Conservation (phyloP, 2,113 vertebrate genomes). For the Mobula hypostoma region DNA sequence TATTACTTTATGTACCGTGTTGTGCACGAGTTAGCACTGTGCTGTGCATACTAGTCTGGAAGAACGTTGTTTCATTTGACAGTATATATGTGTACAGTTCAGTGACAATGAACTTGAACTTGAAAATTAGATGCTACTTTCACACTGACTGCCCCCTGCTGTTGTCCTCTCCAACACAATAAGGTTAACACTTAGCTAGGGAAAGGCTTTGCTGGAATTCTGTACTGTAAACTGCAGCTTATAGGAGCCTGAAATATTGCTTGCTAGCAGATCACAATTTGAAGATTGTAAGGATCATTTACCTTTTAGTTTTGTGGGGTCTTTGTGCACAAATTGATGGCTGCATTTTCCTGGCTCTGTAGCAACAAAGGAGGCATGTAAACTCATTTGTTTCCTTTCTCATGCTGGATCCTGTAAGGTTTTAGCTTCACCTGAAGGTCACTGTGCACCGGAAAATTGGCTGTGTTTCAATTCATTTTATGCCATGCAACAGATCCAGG, state of each 20-base stretch:
- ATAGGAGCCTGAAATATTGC: neutral
- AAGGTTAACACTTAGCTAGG: neutral
- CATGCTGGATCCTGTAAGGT: neutral
- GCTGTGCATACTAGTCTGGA: no score
- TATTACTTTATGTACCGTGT: no score
- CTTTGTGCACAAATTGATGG: neutral
- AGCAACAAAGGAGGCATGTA: neutral
- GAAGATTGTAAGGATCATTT: neutral
- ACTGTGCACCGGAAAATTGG: neutral
- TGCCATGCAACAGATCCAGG: neutral
- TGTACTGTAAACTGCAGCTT: neutral
- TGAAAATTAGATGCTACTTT: no score
- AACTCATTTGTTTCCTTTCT: neutral
- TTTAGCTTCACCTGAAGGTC: neutral
- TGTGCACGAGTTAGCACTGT: no score
- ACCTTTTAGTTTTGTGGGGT: neutral
- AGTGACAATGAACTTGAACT: no score
- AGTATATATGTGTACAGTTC: no score
- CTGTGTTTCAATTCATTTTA: neutral
- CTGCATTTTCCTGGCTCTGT: neutral
- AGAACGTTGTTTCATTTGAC: no score
- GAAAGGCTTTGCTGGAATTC: neutral
- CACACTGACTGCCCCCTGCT: neutral
- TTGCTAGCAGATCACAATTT: no score
- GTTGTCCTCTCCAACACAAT: neutral